Evolutionary conservation across 2,888 invertebrate species (phyloP).

Genomic region (Lithophane socia): DNA sequence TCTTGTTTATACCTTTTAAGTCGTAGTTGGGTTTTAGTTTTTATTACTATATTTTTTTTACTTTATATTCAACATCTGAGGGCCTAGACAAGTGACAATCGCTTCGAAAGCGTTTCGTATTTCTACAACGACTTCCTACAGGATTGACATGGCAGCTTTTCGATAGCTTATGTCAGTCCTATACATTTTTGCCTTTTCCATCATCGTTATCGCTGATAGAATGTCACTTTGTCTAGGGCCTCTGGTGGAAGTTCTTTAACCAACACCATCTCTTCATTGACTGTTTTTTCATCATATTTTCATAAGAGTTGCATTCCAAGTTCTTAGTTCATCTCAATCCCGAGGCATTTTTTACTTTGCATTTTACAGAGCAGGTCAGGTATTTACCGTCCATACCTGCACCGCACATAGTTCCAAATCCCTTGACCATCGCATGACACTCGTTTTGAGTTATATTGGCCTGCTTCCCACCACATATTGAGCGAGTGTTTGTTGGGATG

Average conservation of each 20-base stretch:
- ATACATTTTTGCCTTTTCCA: too few relatives aligned
- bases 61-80: neutral
- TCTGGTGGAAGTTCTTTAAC: neutral
- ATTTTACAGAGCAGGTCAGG: neutral
- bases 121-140: too few relatives aligned
- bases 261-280: neutral
- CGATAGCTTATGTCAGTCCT: too few relatives aligned
- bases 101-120: too few relatives aligned
- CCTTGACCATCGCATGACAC: neutral
- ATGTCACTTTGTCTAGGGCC: too few relatives aligned
- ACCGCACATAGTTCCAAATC: neutral
- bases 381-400: neutral
- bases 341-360: neutral
- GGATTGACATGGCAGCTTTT: too few relatives aligned
- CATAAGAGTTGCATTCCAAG: neutral
- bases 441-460: slow-evolving; percentile 1
- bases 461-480: neutral
- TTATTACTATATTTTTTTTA: too few relatives aligned
- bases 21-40: too few relatives aligned
- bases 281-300: slow-evolving; percentile 3
- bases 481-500: neutral
- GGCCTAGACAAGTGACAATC: too few relatives aligned
- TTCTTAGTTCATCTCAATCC: neutral
- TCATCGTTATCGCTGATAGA: too few relatives aligned
- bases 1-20: too few relatives aligned